These are phyloP conservation scores for Phrynosoma platyrhinos DNA, from an alignment of 2,113 vertebrate genomes.

Conservation along the genomic window DNA sequence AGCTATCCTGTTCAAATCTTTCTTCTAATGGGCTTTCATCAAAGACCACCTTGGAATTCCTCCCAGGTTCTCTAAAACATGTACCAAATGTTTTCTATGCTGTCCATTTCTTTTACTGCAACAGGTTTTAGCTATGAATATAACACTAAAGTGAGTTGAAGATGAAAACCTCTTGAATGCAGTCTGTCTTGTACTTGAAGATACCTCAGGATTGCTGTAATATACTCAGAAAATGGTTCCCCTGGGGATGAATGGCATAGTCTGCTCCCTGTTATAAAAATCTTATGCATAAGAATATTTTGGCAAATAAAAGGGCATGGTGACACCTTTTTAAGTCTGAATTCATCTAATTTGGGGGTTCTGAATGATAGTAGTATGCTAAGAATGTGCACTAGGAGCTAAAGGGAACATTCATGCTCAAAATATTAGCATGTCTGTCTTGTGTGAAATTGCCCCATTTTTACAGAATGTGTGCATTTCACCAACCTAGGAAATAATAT, in stretches of 20 bases:
- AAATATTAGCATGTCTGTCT: slow-evolving; percentile 49
- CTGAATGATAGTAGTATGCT: slow-evolving; percentile 26
- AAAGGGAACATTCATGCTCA: slow-evolving; percentile 55
- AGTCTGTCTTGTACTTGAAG: neutral
- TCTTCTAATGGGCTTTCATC: neutral
- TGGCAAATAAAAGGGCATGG: neutral
- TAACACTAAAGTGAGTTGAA: neutral
- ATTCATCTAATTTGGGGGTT: slow-evolving; percentile 14
- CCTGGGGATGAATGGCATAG: neutral
- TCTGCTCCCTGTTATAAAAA: neutral
- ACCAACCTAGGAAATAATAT: slow-evolving; percentile 35
- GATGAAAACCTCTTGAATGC: neutral
- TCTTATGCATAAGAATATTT: neutral
- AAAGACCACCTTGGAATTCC: neutral
- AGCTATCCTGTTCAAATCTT: neutral
- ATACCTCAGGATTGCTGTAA: neutral
- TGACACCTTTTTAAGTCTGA: neutral
- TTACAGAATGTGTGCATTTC: neutral
- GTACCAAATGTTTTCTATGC: neutral
- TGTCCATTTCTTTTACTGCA: neutral
- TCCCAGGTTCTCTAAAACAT: neutral
- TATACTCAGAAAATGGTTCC: neutral
- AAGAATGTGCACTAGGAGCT: slow-evolving; percentile 59
- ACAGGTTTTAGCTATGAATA: neutral
- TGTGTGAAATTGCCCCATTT: slow-evolving; percentile 9